Evolutionary conservation across 2,888 invertebrate species (phyloP).

Genomic region (Platerodrilus igneus): DNA sequence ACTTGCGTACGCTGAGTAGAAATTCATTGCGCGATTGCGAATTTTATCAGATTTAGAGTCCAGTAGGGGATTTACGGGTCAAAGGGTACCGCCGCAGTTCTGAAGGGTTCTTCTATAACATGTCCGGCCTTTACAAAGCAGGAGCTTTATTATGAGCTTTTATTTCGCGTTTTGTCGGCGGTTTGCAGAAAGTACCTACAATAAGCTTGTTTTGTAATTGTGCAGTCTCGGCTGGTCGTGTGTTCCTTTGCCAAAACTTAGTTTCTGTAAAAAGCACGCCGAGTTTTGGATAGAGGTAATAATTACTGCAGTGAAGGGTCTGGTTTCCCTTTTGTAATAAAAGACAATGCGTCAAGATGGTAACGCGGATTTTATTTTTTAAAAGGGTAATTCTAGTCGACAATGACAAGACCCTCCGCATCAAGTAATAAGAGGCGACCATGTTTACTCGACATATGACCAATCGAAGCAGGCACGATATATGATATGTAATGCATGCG

Average conservation of each 20-base stretch:
- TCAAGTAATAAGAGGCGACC: conserved; percentile 23
- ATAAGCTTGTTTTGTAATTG: conserved; percentile 23
- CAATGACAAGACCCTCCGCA: conserved; percentile 17
- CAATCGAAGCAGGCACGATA: conserved; percentile 29
- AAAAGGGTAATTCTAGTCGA: conserved; percentile 14
- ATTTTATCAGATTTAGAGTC: conserved; percentile 30
- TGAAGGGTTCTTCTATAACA: conserved; percentile 31
- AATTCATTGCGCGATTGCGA: conserved; percentile 28
- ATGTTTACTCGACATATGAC: conserved; percentile 25
- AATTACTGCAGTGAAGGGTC: not conserved
- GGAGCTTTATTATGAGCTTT: conserved; percentile 29
- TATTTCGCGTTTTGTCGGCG: conserved; percentile 31
- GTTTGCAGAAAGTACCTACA: conserved; percentile 28
- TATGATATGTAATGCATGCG: conserved; percentile 29
- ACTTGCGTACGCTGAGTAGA: too few species aligned
- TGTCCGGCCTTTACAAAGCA: conserved; percentile 30
- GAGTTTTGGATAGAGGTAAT: not conserved
- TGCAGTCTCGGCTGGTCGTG: conserved; percentile 9
- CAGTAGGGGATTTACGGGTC: conserved; percentile 25
- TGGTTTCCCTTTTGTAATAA: not conserved
- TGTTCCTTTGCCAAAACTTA: conserved; percentile 10
- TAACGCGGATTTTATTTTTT: conserved; percentile 3
- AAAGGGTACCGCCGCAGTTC: conserved; percentile 28
- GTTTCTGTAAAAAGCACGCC: conserved; percentile 3
- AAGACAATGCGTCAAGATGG: not conserved